Conservation (phyloP, 2,113 vertebrate species). For the Dicaeum eximium region DNA sequence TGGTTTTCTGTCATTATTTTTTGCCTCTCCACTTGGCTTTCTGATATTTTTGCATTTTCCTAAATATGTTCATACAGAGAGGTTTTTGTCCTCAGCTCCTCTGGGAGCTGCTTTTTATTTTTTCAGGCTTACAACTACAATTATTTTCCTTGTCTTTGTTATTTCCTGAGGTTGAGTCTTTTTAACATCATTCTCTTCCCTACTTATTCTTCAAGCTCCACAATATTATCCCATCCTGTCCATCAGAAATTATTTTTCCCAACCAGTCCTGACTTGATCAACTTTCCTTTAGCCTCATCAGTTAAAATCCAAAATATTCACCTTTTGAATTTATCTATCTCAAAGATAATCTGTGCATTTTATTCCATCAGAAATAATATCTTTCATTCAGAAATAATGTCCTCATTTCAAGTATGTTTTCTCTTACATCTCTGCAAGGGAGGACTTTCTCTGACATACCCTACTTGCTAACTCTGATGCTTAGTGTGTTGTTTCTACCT, state of each 20-base stretch:
- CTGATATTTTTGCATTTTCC: background rate
- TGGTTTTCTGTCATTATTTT: background rate
- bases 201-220: background rate
- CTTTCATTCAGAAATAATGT: background rate
- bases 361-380: background rate
- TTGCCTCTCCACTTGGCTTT: background rate
- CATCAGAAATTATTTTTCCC: background rate
- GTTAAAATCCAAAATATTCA: background rate
- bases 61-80: background rate
- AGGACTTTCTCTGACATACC: background rate
- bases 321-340: background rate
- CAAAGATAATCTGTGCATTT: background rate
- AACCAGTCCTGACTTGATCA: background rate
- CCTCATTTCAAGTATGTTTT: background rate
- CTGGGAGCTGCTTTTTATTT: background rate
- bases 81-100: background rate
- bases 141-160: background rate
- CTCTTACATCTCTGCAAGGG: background rate
- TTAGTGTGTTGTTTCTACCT: background rate
- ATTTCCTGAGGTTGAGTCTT: background rate
- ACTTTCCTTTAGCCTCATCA: background rate
- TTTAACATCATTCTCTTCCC: background rate
- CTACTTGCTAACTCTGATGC: background rate
- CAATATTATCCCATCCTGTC: background rate
- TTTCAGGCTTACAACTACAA: background rate